These are phyloP conservation scores for Amyelois transitella DNA, from an alignment of 1,140 invertebrate genomes.

Conservation along the genomic window DNA sequence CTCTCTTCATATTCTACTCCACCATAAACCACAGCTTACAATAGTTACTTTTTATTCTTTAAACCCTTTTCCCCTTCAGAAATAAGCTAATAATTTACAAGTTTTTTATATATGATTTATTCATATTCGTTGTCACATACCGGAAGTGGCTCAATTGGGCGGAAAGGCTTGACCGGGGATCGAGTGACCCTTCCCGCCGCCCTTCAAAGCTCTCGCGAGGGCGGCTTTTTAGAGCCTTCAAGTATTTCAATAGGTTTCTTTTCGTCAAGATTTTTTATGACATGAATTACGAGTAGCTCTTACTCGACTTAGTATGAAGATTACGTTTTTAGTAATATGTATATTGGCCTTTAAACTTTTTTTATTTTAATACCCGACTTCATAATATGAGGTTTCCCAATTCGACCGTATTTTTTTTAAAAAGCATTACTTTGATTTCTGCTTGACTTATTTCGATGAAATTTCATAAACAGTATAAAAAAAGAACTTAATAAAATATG, in stretches of 20 bases:
- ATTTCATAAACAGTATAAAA: not conserved
- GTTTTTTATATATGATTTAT: conserved; percentile 26
- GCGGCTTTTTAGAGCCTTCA: conserved; percentile 25
- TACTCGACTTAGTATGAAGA: too few relatives aligned
- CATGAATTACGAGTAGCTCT: too few relatives aligned
- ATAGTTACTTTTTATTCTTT: not conserved
- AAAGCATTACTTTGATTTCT: too few relatives aligned
- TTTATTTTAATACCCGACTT: too few relatives aligned
- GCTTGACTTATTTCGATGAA: too few relatives aligned
- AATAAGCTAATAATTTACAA: not conserved
- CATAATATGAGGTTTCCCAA: too few relatives aligned
- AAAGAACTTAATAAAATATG: not conserved
- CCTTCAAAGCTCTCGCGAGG: conserved; percentile 41
- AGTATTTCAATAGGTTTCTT: conserved; percentile 9
- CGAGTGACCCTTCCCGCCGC: conserved; percentile 58
- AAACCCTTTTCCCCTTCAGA: not conserved
- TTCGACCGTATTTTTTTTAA: too few relatives aligned
- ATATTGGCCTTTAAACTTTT: too few relatives aligned
- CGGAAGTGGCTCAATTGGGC: conserved; percentile 57
- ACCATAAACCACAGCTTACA: not conserved
- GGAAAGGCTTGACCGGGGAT: conserved; percentile 63
- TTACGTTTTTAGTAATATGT: too few relatives aligned
- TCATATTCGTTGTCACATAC: conserved; percentile 26
- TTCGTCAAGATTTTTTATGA: not conserved
- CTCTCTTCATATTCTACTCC: too few relatives aligned